Conservation (phyloP, 2,888 invertebrate genomes). For the Watsonalla binaria region DNA sequence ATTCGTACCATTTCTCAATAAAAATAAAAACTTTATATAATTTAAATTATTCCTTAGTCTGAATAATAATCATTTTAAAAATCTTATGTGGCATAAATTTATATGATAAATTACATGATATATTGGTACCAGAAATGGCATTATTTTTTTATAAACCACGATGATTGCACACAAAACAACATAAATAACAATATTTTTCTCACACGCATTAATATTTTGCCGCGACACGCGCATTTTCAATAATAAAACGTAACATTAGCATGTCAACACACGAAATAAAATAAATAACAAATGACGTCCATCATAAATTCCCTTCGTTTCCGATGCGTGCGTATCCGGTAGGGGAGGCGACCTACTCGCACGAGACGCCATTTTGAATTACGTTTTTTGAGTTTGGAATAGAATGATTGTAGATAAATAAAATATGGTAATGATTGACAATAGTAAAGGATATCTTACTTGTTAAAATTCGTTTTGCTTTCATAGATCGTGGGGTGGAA, state of each 20-base stretch:
- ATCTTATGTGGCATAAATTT: no score
- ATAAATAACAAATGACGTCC: conserved; percentile 55
- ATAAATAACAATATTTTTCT: conserved; percentile 1
- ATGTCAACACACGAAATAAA: conserved; percentile 50
- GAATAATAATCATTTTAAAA: no score
- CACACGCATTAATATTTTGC: conserved; percentile 14
- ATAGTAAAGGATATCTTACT: conserved; percentile 21
- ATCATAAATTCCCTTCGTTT: conserved; percentile 56
- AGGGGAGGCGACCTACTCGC: conserved; percentile 61
- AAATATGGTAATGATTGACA: conserved; percentile 35
- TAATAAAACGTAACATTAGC: conserved; percentile 50
- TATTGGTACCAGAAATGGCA: no score
- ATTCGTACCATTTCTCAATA: no score
- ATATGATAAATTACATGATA: no score
- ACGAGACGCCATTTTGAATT: conserved; percentile 60
- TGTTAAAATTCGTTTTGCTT: conserved; percentile 5
- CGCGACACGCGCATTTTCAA: conserved; percentile 29
- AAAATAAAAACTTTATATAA: no score
- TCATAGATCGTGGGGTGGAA: background rate
- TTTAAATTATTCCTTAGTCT: no score
- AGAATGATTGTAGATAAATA: conserved; percentile 36
- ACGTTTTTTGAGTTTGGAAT: conserved; percentile 51
- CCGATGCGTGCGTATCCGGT: conserved; percentile 58
- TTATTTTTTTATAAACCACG: background rate
- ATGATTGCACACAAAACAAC: background rate